Percentiles rank a stretch among this genome's conserved stretches.
phyloP scores from a whole-genome alignment of 2,113 vertebrate genomes.

The Stegastes partitus region DNA sequence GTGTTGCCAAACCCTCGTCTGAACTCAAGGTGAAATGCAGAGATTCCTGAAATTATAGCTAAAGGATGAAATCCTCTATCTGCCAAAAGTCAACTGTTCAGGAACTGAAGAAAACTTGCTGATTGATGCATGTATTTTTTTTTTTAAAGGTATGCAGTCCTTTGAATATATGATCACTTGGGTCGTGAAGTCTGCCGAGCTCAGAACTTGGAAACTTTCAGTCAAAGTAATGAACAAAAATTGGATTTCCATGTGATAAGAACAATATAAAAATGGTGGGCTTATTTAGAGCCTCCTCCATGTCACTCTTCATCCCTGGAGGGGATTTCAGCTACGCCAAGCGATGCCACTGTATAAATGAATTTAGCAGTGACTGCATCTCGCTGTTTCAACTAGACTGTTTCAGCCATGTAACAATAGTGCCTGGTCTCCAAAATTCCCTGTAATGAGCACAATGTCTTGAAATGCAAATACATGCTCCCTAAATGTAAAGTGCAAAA shows the following conservation, averaged over 20 bases:
- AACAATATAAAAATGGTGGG: constrained; percentile 15
- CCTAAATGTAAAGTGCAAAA: constrained; percentile 17
- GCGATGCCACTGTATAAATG: constrained; percentile 1
- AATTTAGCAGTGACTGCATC: constrained; percentile 36
- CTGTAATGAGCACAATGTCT: constrained; percentile 52
- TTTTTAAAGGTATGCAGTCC: constrained; percentile 11
- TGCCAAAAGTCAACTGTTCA: constrained; percentile 50
- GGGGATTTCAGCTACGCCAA: constrained; percentile 16
- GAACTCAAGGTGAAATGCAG: constrained; percentile 67
- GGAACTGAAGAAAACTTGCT: constrained; percentile 34
- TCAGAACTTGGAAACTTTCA: constrained; percentile 35
- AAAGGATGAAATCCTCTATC: constrained; percentile 36
- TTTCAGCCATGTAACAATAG: constrained; percentile 29
- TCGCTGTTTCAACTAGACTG: constrained; percentile 25
- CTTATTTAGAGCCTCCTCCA: constrained; percentile 29
- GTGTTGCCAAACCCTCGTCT: constrained; percentile 41
- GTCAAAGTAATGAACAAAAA: constrained; percentile 35
- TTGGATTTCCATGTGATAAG: constrained; percentile 15
- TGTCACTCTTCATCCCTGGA: constrained; percentile 23
- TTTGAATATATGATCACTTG: constrained; percentile 34
- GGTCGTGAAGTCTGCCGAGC: constrained; percentile 15
- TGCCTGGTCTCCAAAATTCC: constrained; percentile 25
- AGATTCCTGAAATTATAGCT: constrained; percentile 60
- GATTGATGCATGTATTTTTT: constrained; percentile 36
- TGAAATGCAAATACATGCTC: constrained; percentile 51